Evolutionary conservation across 2,888 invertebrate species (phyloP).

Genomic region (Agrilus mali): DNA sequence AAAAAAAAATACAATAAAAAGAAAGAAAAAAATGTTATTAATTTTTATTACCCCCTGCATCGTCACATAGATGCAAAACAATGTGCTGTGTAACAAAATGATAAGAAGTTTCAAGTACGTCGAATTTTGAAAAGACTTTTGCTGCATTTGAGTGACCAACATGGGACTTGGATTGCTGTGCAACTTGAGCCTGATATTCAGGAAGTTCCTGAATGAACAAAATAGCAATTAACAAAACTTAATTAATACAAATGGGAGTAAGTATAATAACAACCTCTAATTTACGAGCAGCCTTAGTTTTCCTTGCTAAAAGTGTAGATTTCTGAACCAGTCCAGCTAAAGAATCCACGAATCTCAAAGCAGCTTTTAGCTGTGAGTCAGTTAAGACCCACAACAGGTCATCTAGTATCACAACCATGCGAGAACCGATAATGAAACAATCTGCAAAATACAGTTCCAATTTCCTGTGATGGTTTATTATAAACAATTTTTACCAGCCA

Average conservation of each 20-base stretch:
- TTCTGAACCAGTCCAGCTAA: conserved; percentile 68
- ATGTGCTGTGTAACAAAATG: conserved; percentile 88
- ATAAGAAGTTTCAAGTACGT: conserved; percentile 96
- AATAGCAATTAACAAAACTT: conserved; percentile 7
- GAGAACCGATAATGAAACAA: conserved; percentile 84
- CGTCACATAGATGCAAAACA: conserved; percentile 93
- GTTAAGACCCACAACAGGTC: conserved; percentile 95
- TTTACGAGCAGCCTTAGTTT: conserved; percentile 76
- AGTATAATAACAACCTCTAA: conserved; percentile 41
- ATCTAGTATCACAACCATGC: conserved; percentile 84
- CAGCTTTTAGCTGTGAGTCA: conserved; percentile 90
- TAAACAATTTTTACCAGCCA: conserved; percentile 49
- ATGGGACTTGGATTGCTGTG: conserved; percentile 42
- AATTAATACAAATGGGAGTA: conserved; percentile 4
- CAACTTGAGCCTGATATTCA: conserved; percentile 59
- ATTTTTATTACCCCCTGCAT: conserved; percentile 60
- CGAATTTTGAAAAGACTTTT: conserved; percentile 70
- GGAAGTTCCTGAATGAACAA: conserved; percentile 43
- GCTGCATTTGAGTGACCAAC: conserved; percentile 32
- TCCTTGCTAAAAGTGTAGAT: conserved; percentile 66
- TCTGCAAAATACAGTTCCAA: conserved; percentile 44
- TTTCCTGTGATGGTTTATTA: background rate
- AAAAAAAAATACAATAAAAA: conserved; percentile 12
- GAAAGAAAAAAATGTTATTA: background rate
- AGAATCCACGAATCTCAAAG: conserved; percentile 78